These are phyloP conservation scores for Poeciliopsis turneri DNA, from an alignment of 2,797 vertebrate species.

Conservation along the genomic window DNA sequence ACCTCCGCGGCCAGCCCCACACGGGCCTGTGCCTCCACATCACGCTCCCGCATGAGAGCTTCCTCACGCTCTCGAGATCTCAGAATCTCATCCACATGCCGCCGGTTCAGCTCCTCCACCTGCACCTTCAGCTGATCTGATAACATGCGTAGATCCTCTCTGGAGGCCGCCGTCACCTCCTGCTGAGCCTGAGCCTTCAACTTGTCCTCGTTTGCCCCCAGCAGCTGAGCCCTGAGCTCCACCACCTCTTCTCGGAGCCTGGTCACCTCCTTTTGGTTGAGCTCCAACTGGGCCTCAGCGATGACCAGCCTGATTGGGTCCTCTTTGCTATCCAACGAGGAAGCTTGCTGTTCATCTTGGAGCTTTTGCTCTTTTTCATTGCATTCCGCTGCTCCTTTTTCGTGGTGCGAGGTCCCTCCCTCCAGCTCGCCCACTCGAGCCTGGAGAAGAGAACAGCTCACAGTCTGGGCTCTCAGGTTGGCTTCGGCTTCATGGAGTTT, in stretches of 20 bases:
- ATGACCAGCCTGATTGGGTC: slow-evolving; percentile 73
- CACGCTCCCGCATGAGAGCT: slow-evolving; percentile 70
- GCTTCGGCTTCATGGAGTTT: slow-evolving; percentile 73
- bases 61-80: slow-evolving; percentile 83
- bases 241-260: slow-evolving; percentile 81
- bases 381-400: slow-evolving; percentile 78
- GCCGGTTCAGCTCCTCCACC: slow-evolving; percentile 86
- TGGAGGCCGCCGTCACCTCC: slow-evolving; percentile 73
- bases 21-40: slow-evolving; percentile 69
- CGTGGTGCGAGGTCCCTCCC: slow-evolving; percentile 66
- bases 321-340: slow-evolving; percentile 67
- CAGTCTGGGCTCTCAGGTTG: slow-evolving; percentile 70
- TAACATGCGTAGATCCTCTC: slow-evolving; percentile 82
- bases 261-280: slow-evolving; percentile 79
- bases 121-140: slow-evolving; percentile 84
- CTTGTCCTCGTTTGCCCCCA: slow-evolving; percentile 74
- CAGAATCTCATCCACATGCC: slow-evolving; percentile 86
- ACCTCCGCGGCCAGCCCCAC: slow-evolving; percentile 75
- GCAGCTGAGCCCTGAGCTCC: slow-evolving; percentile 83
- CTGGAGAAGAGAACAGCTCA: slow-evolving; percentile 71
- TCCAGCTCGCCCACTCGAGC: slow-evolving; percentile 70
- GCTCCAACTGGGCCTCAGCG: slow-evolving; percentile 84
- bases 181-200: slow-evolving; percentile 84
- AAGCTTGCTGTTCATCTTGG: slow-evolving; percentile 30
- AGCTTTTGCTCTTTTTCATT: slow-evolving; percentile 66